These are phyloP conservation scores for Dinoponera quadriceps DNA, from an alignment of 1,140 invertebrate genomes.

Conservation along the genomic window DNA sequence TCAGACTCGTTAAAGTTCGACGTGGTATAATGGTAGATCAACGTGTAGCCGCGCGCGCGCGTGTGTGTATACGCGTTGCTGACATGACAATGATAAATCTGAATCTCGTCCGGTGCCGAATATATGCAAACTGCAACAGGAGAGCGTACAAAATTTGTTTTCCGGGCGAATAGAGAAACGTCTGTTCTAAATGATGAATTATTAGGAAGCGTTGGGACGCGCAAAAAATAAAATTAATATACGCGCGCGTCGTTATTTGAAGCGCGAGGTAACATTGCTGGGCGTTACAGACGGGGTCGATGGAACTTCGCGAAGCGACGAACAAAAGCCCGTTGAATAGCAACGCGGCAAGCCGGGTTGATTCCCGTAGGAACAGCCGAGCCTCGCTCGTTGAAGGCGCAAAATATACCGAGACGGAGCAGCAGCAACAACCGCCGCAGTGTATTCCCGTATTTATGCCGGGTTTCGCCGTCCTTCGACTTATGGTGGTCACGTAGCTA, in stretches of 20 bases:
- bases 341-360: constrained; percentile 18
- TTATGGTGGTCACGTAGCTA: constrained; percentile 65
- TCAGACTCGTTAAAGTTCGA: background rate
- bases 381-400: constrained; percentile 6
- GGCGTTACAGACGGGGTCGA: constrained; percentile 4
- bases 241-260: constrained; percentile 13
- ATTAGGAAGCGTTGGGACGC: constrained; percentile 9
- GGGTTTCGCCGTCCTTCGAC: constrained; percentile 18
- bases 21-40: background rate
- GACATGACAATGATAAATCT: constrained; percentile 49
- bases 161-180: constrained; percentile 23
- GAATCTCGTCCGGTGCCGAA: background rate
- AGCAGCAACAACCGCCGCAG: background rate
- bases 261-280: constrained; percentile 1
- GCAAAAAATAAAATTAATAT: constrained; percentile 47
- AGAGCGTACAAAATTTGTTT: constrained; percentile 26
- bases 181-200: constrained; percentile 48
- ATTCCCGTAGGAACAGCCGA: background rate
- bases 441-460: constrained; percentile 52
- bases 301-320: constrained; percentile 14
- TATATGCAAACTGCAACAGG: constrained; percentile 2
- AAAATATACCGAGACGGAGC: constrained; percentile 28
- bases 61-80: background rate
- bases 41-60: too few species aligned
- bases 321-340: constrained; percentile 51